These are phyloP conservation scores for Orussus abietinus DNA, from an alignment of 1,140 invertebrate genomes.

Conservation along the genomic window DNA sequence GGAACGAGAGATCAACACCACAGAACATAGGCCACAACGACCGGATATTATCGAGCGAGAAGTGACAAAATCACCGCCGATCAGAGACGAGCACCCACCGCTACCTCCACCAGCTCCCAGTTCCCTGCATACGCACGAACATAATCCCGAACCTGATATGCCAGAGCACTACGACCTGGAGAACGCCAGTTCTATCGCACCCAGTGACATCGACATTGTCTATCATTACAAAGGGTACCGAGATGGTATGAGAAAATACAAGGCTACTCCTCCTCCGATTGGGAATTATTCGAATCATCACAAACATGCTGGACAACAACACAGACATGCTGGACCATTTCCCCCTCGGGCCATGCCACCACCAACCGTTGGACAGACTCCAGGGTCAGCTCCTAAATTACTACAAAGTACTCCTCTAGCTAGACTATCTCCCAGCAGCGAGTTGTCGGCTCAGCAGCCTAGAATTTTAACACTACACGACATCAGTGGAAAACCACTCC, in stretches of 20 bases:
- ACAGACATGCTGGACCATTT: conserved; percentile 67
- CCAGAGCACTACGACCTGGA: conserved; percentile 96
- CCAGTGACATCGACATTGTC: conserved; percentile 94
- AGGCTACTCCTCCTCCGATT: conserved; percentile 72
- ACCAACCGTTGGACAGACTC: conserved; percentile 60
- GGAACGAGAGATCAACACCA: conserved; percentile 70
- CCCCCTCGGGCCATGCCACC: conserved; percentile 65
- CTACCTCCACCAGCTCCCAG: conserved; percentile 63
- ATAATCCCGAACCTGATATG: conserved; percentile 70
- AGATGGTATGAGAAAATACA: conserved; percentile 82
- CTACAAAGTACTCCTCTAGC: conserved; percentile 87
- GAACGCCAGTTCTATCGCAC: conserved; percentile 95
- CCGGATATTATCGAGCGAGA: conserved; percentile 93
- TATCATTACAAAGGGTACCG: conserved; percentile 94
- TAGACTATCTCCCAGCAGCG: conserved; percentile 84
- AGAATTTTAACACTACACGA: conserved; percentile 88
- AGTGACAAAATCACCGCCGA: conserved; percentile 74
- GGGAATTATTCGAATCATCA: conserved; percentile 66
- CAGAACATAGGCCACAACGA: conserved; percentile 68
- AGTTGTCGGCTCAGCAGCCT: conserved; percentile 85
- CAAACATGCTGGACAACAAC: conserved; percentile 70
- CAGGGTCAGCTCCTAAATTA: conserved; percentile 60
- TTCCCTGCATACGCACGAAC: conserved; percentile 63
- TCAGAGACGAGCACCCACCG: conserved; percentile 71
- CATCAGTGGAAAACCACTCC: conserved; percentile 87